phyloP scores from a whole-genome alignment of 2,888 invertebrate genomes.

The Drosophila vallismaia region DNA sequence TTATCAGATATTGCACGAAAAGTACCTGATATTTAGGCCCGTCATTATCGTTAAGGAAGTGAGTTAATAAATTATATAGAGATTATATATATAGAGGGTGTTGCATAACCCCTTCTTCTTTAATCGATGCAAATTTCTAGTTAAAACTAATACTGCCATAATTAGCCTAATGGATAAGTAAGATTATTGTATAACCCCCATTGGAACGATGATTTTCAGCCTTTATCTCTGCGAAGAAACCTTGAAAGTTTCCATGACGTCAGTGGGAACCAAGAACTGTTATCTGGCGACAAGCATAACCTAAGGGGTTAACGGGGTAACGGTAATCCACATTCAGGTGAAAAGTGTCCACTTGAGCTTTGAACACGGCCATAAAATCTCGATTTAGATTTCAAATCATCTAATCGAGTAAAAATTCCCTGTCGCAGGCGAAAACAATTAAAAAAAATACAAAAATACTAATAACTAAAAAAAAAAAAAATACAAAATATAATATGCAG shows the following conservation, averaged over 20 bases:
- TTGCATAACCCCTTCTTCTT: too few species aligned
- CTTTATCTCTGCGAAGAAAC: conserved; percentile 15
- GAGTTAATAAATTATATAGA: neutral
- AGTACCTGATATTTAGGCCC: too few species aligned
- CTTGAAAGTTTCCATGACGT: conserved; percentile 61
- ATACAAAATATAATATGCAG: neutral
- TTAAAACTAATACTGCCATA: too few species aligned
- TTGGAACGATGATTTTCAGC: conserved; percentile 7
- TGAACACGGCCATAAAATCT: conserved; percentile 29
- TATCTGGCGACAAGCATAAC: conserved; percentile 52
- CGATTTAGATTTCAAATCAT: conserved; percentile 27
- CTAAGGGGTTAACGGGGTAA: neutral
- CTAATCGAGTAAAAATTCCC: conserved; percentile 12
- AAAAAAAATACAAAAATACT: neutral
- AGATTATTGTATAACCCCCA: neutral
- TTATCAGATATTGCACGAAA: neutral
- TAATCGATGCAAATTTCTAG: too few species aligned
- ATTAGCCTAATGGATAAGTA: too few species aligned
- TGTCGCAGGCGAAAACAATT: neutral
- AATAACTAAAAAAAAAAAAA: neutral
- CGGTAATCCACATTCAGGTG: conserved; percentile 11
- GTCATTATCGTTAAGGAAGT: neutral
- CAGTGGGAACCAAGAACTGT: conserved; percentile 11
- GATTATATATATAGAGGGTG: too few species aligned
- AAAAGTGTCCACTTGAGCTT: conserved; percentile 45